Conservation (phyloP, 1,140 invertebrate species). For the Pseudachorutes palmiensis region DNA sequence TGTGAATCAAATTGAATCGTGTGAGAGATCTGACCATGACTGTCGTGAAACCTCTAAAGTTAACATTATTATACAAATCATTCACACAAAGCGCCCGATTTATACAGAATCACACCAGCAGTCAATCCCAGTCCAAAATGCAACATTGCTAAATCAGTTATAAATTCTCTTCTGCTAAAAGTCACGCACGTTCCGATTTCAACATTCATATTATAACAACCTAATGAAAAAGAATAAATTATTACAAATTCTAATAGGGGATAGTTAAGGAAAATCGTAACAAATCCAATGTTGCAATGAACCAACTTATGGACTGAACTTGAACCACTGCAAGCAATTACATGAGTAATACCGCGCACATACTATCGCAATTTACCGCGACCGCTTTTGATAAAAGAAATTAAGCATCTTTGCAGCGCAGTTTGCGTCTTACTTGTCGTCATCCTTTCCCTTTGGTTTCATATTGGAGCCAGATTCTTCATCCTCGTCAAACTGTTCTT, state of each 20-base stretch:
- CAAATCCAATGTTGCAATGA: neutral
- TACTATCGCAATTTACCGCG: neutral
- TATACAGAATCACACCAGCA: neutral
- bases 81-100: neutral
- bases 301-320: neutral
- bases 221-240: neutral
- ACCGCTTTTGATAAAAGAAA: neutral
- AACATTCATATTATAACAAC: neutral
- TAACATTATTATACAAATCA: neutral
- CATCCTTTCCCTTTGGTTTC: conserved; percentile 6
- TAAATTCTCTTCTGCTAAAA: neutral
- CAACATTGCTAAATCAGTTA: neutral
- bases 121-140: neutral
- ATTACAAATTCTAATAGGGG: neutral
- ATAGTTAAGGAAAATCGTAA: neutral
- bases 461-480: neutral
- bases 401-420: neutral
- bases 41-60: neutral
- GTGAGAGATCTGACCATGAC: neutral
- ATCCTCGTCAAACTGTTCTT: neutral
- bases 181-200: neutral
- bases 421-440: conserved; percentile 3
- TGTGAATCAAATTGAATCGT: neutral
- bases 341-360: neutral
- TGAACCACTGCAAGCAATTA: no score